A percentile compares a stretch with the other conserved stretches of the same genome.
phyloP scores from a whole-genome alignment of 1,140 invertebrate genomes.

The Gerris buenoi region DNA sequence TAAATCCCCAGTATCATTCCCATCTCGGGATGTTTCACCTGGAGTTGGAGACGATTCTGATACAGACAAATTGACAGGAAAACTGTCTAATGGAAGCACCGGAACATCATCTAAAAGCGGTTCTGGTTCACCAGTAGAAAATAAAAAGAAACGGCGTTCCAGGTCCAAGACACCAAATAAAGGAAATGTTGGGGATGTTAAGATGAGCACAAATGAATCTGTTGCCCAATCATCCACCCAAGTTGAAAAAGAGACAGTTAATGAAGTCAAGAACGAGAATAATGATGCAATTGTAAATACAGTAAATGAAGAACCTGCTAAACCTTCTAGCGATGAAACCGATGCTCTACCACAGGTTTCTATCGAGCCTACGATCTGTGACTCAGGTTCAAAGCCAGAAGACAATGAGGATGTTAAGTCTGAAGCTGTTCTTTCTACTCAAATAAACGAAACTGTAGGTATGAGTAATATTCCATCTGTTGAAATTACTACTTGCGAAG shows the following conservation, averaged over 20 bases:
- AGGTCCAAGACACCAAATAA: not conserved
- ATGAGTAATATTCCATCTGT: not conserved
- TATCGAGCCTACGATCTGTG: not conserved
- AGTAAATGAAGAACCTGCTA: not conserved
- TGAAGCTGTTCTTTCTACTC: not conserved
- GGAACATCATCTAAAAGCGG: too few species aligned
- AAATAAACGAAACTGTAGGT: too few species aligned
- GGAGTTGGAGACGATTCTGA: not conserved
- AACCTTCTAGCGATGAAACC: not conserved
- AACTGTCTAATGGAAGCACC: too few species aligned
- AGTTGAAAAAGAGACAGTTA: not conserved
- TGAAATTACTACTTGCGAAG: too few species aligned
- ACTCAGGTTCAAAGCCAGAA: not conserved
- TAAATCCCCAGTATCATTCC: not conserved
- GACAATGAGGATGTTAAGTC: not conserved
- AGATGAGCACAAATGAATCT: too few species aligned
- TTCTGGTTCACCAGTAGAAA: too few species aligned
- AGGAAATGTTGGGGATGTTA: not conserved
- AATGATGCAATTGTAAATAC: not conserved
- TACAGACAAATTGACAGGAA: not conserved
- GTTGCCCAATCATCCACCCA: too few species aligned
- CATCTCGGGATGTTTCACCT: not conserved
- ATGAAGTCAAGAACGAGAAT: not conserved
- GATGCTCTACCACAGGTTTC: not conserved
- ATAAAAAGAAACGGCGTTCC: not conserved